Conservation (phyloP, 1,140 invertebrate genomes). For the Drosophila ercepeae region DNA sequence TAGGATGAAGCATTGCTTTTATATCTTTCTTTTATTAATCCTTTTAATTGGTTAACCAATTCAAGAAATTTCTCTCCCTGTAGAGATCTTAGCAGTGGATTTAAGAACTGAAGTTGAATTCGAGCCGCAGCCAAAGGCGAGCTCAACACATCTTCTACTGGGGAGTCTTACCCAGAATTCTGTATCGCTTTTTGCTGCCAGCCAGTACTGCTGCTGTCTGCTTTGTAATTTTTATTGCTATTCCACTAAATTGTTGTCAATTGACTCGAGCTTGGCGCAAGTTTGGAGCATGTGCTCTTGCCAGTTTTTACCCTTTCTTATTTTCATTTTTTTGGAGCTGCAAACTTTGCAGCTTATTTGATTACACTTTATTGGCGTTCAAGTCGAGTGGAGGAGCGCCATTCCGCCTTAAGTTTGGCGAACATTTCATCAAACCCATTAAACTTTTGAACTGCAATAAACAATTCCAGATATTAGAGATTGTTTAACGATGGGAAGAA, state of each 20-base stretch:
- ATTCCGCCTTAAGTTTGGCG: slow-evolving; percentile 7
- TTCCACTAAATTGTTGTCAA: slow-evolving; percentile 66
- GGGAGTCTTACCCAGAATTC: slow-evolving; percentile 49
- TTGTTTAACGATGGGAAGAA: slow-evolving; percentile 16
- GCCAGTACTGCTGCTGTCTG: slow-evolving; percentile 17
- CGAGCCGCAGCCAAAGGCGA: slow-evolving; percentile 14
- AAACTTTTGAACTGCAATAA: slow-evolving; percentile 40
- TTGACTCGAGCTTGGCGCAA: slow-evolving; percentile 56
- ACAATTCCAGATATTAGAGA: slow-evolving; percentile 26
- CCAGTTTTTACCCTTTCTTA: slow-evolving; percentile 20
- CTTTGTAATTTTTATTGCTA: slow-evolving; percentile 59
- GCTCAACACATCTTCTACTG: slow-evolving; percentile 40
- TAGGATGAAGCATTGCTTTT: too few relatives aligned
- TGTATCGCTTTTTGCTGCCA: slow-evolving; percentile 27
- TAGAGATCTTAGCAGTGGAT: not conserved
- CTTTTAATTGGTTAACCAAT: too few relatives aligned
- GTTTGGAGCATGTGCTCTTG: slow-evolving; percentile 34
- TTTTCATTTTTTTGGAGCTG: slow-evolving; percentile 2
- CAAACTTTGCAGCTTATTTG: slow-evolving; percentile 22
- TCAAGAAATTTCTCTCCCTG: not conserved
- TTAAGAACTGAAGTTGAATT: slow-evolving; percentile 18
- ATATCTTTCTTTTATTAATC: too few relatives aligned
- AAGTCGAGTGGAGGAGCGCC: not conserved
- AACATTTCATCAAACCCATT: slow-evolving; percentile 28
- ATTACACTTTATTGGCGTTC: slow-evolving; percentile 31